Evolutionary conservation across 2,113 vertebrate species (phyloP).

Genomic region (Onychostruthus taczanowskii): DNA sequence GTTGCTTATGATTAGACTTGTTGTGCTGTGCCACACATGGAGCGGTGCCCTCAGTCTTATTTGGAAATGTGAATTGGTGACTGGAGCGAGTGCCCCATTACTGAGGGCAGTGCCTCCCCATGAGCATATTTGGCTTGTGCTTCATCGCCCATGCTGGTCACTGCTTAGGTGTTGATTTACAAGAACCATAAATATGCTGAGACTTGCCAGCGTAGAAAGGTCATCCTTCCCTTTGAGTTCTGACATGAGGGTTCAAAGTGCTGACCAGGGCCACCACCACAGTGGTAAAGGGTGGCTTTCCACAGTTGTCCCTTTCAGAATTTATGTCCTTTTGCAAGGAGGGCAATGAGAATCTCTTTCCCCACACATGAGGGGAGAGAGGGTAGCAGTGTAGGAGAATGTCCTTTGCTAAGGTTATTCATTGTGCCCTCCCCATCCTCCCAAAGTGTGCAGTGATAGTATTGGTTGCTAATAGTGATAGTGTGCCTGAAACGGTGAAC

Average conservation of each 20-base stretch:
- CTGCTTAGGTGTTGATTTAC: slow-evolving; percentile 10
- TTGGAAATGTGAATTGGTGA: slow-evolving; percentile 20
- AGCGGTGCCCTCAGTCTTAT: slow-evolving; percentile 1
- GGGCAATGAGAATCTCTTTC: background rate
- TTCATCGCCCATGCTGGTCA: background rate
- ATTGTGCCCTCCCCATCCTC: background rate
- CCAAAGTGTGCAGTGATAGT: background rate
- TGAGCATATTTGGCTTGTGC: background rate
- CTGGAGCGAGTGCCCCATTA: background rate
- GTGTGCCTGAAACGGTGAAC: background rate
- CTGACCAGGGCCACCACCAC: background rate
- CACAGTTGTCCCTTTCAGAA: background rate
- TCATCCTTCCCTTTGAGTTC: background rate
- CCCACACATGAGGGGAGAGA: background rate
- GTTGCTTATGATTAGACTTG: background rate
- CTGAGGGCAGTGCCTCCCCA: background rate
- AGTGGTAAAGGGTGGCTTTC: background rate
- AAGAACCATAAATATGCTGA: background rate
- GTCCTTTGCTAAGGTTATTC: background rate
- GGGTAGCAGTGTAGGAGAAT: background rate
- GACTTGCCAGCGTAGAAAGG: background rate
- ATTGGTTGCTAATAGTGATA: background rate
- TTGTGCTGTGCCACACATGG: background rate
- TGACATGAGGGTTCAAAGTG: background rate
- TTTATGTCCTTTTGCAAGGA: background rate